These are phyloP conservation scores for Macaca nemestrina DNA, from an alignment of 2,113 vertebrate genomes.

Conservation along the genomic window DNA sequence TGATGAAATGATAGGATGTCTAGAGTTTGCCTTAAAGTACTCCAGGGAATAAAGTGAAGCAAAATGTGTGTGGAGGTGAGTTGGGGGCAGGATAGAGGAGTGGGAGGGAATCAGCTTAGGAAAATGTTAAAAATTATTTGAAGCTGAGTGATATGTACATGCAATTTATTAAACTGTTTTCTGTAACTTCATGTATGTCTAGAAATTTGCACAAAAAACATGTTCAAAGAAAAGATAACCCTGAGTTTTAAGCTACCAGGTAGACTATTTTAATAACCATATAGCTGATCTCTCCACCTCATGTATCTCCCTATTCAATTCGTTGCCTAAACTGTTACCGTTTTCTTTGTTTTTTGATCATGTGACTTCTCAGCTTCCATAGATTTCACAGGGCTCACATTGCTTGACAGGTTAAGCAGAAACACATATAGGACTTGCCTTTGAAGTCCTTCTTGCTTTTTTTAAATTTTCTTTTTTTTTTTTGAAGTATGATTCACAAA, in stretches of 20 bases:
- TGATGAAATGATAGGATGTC: not conserved
- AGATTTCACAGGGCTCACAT: not conserved
- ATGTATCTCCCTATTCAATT: not conserved
- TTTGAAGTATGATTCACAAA: not conserved
- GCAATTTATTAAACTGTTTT: not conserved
- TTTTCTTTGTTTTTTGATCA: not conserved
- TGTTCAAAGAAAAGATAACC: not conserved
- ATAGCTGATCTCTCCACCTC: not conserved
- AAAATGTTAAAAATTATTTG: constrained; percentile 7
- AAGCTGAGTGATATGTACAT: not conserved
- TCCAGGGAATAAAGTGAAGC: not conserved
- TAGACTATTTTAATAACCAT: not conserved
- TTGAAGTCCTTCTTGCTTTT: not conserved
- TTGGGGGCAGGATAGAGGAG: no score
- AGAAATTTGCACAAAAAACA: not conserved
- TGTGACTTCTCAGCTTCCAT: not conserved
- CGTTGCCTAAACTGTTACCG: not conserved
- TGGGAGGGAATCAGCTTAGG: not conserved
- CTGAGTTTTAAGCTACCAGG: not conserved
- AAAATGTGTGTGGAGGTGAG: not conserved
- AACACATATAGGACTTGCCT: not conserved
- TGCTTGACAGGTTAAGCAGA: not conserved
- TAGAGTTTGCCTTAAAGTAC: not conserved
- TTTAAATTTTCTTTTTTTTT: not conserved
- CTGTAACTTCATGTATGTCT: not conserved